phyloP scores from a whole-genome alignment of 2,888 invertebrate genomes.

The Epinotia ramella region DNA sequence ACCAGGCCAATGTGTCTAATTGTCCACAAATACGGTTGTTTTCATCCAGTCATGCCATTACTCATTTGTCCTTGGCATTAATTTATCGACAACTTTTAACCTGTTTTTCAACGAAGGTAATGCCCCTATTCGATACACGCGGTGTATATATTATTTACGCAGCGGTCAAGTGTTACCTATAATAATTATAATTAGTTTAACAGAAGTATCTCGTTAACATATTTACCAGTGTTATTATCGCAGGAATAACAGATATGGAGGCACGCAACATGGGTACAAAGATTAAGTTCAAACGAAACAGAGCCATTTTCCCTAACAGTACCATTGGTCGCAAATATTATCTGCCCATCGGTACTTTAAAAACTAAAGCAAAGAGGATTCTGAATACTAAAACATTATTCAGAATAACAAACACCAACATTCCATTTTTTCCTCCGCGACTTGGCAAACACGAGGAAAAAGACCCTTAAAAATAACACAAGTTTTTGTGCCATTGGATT shows the following conservation, averaged over 20 bases:
- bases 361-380: slow-evolving; percentile 51
- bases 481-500: slow-evolving; percentile 32
- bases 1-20: not conserved
- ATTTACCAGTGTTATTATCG: slow-evolving; percentile 20
- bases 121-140: slow-evolving; percentile 1
- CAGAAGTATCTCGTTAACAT: slow-evolving; percentile 23
- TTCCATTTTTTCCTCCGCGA: slow-evolving; percentile 43
- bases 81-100: slow-evolving; percentile 25
- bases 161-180: slow-evolving; percentile 8
- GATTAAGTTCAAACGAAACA: slow-evolving; percentile 23
- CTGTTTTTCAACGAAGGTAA: slow-evolving; percentile 23
- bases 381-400: slow-evolving; percentile 53
- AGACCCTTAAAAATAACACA: slow-evolving; percentile 39
- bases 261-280: slow-evolving; percentile 17
- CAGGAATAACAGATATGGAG: slow-evolving; percentile 29
- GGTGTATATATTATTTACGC: slow-evolving; percentile 5
- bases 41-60: slow-evolving; percentile 8
- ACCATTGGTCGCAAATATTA: slow-evolving; percentile 11
- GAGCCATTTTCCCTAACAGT: slow-evolving; percentile 26
- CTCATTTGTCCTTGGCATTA: slow-evolving; percentile 17
- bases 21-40: not conserved
- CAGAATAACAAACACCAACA: slow-evolving; percentile 47
- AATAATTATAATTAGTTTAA: slow-evolving; percentile 32
- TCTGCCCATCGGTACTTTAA: slow-evolving; percentile 8
- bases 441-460: slow-evolving; percentile 43